Conservation (phyloP, 2,888 invertebrate species). For the Imbricaverruca yamaguchii region DNA sequence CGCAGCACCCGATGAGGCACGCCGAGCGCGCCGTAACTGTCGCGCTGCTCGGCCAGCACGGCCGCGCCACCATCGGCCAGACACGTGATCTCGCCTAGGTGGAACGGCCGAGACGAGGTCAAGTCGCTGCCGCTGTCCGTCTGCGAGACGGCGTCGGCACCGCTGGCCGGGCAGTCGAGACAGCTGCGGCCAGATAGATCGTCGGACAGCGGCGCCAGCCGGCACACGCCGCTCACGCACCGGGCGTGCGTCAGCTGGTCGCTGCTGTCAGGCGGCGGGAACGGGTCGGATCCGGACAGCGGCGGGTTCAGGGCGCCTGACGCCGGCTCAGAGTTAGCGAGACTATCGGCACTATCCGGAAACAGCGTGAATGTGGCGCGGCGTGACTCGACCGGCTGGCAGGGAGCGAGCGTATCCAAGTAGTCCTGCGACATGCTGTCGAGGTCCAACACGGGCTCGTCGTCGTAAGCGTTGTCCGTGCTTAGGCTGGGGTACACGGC, state of each 20-base stretch:
- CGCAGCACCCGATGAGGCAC: neutral
- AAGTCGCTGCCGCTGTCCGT: neutral
- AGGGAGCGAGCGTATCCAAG: neutral
- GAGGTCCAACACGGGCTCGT: neutral
- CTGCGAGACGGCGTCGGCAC: neutral
- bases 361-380: neutral
- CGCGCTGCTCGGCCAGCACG: neutral
- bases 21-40: neutral
- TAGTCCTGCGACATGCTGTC: neutral
- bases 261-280: too few relatives aligned
- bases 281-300: too few relatives aligned
- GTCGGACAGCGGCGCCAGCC: neutral
- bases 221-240: too few relatives aligned
- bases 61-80: neutral
- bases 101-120: neutral
- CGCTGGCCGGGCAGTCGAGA: neutral
- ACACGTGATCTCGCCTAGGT: neutral
- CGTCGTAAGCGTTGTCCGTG: slow-evolving; percentile 6
- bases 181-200: neutral
- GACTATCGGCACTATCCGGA: neutral
- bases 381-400: too few relatives aligned
- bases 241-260: too few relatives aligned
- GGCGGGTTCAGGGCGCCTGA: too few relatives aligned
- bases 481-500: neutral
- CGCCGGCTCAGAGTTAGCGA: neutral